Evolutionary conservation across 1,140 invertebrate species (phyloP).

Genomic region (Zelostemma sp.): DNA sequence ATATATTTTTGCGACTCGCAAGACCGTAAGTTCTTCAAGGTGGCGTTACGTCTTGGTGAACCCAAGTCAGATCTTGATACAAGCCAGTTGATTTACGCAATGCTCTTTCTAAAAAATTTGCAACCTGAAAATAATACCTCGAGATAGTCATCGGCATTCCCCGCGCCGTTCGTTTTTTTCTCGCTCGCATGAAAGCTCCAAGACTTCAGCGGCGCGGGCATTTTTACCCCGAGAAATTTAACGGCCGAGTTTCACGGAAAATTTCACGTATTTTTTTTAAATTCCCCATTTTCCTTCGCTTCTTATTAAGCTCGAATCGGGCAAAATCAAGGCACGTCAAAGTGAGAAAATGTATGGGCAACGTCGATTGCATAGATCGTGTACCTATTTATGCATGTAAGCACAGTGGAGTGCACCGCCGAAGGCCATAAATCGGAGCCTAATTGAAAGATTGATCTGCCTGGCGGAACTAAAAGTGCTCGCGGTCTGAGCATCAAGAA

Average conservation of each 20-base stretch:
- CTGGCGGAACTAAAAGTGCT: slow-evolving; percentile 45
- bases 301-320: background rate
- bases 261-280: background rate
- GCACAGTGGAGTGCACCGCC: slow-evolving; percentile 23
- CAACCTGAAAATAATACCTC: slow-evolving; percentile 44
- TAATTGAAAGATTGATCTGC: slow-evolving; percentile 60
- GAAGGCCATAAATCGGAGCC: slow-evolving; percentile 47
- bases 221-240: slow-evolving; percentile 19
- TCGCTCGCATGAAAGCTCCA: slow-evolving; percentile 34
- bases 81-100: slow-evolving; percentile 44
- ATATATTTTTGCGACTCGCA: slow-evolving; percentile 29
- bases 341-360: slow-evolving; percentile 3
- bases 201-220: slow-evolving; percentile 36
- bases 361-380: slow-evolving; percentile 31
- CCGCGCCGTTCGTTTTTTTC: slow-evolving; percentile 34
- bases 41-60: slow-evolving; percentile 41
- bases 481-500: slow-evolving; percentile 21
- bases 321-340: too few relatives aligned
- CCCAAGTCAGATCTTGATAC: slow-evolving; percentile 44
- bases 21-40: slow-evolving; percentile 15
- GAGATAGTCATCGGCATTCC: slow-evolving; percentile 42
- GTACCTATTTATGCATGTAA: slow-evolving; percentile 39
- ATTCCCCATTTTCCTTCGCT: background rate
- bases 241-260: background rate
- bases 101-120: slow-evolving; percentile 38